Evolutionary conservation across 2,797 vertebrate genomes (phyloP), one percentile per base, ranked within the genome.

Genomic region (Xerus rutilus): DNA sequence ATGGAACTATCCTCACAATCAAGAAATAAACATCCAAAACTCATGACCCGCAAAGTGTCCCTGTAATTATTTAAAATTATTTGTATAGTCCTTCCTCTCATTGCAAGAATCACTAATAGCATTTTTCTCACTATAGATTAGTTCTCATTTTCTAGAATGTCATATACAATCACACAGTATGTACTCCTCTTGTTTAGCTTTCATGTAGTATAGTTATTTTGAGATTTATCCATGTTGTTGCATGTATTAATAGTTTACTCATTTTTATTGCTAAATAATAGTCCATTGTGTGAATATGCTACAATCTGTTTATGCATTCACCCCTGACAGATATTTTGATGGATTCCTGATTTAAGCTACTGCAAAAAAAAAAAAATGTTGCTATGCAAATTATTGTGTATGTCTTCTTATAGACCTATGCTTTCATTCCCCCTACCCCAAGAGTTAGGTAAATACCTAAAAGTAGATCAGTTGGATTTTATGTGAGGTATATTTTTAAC

Each of bases 371-470:
- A 39, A 39, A 39, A 77, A 82, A 78, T 10, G 7, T 11, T 77
- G 28, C 57, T 67, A n/a, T 70, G 76, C 93, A 94, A 92, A 95
- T 62, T 17, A 62, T 1, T 76, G 23, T 82, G 21, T n/a, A 73
- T 45, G 25, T 65, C 30, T 93, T 47, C 13, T 3, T 59, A 18
- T 64, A 7, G 89, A 86, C 39, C 25, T n/a, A 73, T 49, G 11
- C 17, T 67, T 88, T 47, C 15, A 84, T 78, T 23, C 45, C 14
- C 2, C 23, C 13, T 43, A 17, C 7, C 7, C 54, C 20, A 57
- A 8, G 21, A 20, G 18, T 76, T 70, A 12, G 28, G 2, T 54
- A 62, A 90, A 92, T 43, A 79, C 4, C 3, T 64, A 59, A 84
- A 64, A 83, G 13, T 47, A 7, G 4, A 95, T 86, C 59, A n/a